phyloP scores from a whole-genome alignment of 2,113 vertebrate species.

The Rhinoderma darwinii region DNA sequence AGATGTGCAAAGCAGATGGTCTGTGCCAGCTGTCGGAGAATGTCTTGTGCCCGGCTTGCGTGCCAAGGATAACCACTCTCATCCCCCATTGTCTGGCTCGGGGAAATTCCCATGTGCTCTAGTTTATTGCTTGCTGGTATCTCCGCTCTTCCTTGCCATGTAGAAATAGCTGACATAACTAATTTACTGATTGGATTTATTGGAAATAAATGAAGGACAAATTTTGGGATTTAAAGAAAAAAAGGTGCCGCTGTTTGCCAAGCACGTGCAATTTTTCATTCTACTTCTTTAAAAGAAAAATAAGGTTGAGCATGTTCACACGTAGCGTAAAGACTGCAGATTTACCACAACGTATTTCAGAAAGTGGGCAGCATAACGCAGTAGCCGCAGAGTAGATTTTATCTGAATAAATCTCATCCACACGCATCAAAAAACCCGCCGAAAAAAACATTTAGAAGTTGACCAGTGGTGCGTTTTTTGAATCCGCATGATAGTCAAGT shows the following conservation, averaged over 20 bases:
- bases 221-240: background rate
- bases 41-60: background rate
- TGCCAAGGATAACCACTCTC: background rate
- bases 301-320: too few species aligned
- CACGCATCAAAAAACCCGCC: too few species aligned
- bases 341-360: too few species aligned
- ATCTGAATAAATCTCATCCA: too few species aligned
- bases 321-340: too few species aligned
- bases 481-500: too few species aligned
- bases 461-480: too few species aligned
- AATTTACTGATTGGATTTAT: background rate
- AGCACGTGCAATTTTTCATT: background rate
- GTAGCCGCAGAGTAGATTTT: too few species aligned
- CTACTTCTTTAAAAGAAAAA: background rate
- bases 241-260: background rate
- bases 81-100: background rate
- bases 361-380: too few species aligned
- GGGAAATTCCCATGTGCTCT: background rate
- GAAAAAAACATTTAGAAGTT: too few species aligned
- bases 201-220: background rate
- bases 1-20: background rate
- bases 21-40: background rate
- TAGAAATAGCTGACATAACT: background rate
- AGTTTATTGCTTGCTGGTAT: background rate
- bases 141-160: background rate